Percentiles rank a stretch among this genome's conserved stretches.
Conservation (phyloP, 2,797 vertebrate genomes). For the Pantherophis alleghaniensis region DNA sequence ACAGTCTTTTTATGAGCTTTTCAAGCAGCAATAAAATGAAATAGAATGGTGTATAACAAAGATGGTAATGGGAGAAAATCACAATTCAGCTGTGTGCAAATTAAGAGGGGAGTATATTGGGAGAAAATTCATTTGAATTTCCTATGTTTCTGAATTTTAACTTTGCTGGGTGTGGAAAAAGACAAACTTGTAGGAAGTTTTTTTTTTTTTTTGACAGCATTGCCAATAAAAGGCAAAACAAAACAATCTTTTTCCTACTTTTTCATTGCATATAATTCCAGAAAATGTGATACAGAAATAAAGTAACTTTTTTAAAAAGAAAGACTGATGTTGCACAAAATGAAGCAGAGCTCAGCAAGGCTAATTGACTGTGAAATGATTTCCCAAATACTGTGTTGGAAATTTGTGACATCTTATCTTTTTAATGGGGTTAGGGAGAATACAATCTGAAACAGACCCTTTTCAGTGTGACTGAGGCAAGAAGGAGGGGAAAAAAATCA, state of each 20-base stretch:
- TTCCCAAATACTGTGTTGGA: neutral
- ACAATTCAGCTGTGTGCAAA: neutral
- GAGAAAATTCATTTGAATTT: neutral
- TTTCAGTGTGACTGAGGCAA: neutral
- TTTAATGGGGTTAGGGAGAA: constrained; percentile 8
- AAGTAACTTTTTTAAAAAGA: neutral
- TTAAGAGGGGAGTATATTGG: neutral
- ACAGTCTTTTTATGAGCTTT: neutral
- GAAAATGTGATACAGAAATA: neutral
- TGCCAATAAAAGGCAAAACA: neutral
- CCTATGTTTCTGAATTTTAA: neutral
- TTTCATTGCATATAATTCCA: neutral
- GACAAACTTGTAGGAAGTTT: neutral
- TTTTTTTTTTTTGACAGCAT: neutral
- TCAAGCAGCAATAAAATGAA: constrained; percentile 2
- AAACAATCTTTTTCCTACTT: neutral
- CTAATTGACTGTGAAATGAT: constrained; percentile 7
- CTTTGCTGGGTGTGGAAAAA: neutral
- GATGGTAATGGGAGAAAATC: neutral
- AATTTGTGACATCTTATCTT: constrained; percentile 3
- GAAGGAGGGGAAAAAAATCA: neutral
- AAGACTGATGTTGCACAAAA: neutral
- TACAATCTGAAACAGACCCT: neutral
- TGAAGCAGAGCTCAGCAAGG: neutral
- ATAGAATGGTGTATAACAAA: neutral